phyloP scores from a whole-genome alignment of 2,888 invertebrate species.

The Harmothoe impar region DNA sequence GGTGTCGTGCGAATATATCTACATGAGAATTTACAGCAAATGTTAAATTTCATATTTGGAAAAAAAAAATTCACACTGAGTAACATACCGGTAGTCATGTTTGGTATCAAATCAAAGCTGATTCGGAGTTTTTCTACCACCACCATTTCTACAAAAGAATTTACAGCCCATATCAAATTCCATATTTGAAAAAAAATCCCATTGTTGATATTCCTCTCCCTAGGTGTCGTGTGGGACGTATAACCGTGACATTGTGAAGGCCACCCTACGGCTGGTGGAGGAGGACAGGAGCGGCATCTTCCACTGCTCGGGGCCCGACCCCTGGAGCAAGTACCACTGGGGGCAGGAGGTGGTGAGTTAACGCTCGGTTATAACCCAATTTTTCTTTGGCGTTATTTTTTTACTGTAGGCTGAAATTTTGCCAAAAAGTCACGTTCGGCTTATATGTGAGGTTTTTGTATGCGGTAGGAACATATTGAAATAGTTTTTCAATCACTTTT shows the following conservation, averaged over 20 bases:
- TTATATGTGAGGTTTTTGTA: neutral
- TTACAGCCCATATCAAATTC: too few species aligned
- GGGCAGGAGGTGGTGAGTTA: constrained; percentile 56
- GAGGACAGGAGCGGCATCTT: constrained; percentile 34
- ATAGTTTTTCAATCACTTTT: neutral
- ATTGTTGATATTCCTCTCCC: neutral
- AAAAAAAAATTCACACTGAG: too few species aligned
- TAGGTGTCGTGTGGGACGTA: constrained; percentile 62
- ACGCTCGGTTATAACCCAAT: neutral
- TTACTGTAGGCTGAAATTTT: too few species aligned
- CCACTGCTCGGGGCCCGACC: constrained; percentile 54
- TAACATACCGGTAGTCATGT: too few species aligned
- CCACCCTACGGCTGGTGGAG: constrained; percentile 46
- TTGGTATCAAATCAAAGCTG: too few species aligned
- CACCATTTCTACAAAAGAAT: too few species aligned
- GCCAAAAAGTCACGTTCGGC: too few species aligned
- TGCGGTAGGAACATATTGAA: neutral
- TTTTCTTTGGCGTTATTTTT: neutral
- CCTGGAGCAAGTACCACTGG: constrained; percentile 63
- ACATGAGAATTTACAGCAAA: too few species aligned
- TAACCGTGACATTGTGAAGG: constrained; percentile 59
- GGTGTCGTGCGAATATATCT: too few species aligned
- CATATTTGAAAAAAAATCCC: neutral
- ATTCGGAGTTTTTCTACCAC: too few species aligned
- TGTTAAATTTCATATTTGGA: too few species aligned